A percentile compares a stretch with the other conserved stretches of the same genome.
phyloP scores from a whole-genome alignment of 2,113 vertebrate genomes.

The Platichthys flesus region DNA sequence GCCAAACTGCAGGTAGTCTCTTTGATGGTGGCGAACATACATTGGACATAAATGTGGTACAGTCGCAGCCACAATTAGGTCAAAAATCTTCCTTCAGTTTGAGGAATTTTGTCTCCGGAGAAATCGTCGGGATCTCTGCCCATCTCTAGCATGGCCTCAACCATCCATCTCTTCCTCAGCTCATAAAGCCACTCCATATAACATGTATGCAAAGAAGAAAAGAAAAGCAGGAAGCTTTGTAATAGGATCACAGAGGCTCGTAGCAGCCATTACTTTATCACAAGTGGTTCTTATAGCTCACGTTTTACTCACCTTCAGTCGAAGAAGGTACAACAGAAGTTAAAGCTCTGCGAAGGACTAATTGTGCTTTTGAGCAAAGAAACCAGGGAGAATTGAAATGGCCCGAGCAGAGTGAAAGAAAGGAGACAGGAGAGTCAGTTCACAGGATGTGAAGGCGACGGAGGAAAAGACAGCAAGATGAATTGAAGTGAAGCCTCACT shows the following conservation, averaged over 20 bases:
- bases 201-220: not conserved
- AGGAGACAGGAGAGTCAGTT: not conserved
- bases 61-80: too few species aligned
- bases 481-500: constrained; percentile 40
- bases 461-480: constrained; percentile 29
- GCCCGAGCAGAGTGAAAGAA: not conserved
- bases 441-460: constrained; percentile 7
- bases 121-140: constrained; percentile 17
- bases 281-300: not conserved
- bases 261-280: not conserved
- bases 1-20: too few species aligned
- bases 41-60: too few species aligned
- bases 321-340: constrained; percentile 11
- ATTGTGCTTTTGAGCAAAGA: too few species aligned
- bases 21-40: too few species aligned
- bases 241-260: not conserved
- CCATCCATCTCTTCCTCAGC: constrained; percentile 32
- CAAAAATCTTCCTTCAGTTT: too few species aligned
- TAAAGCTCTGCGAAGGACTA: too few species aligned
- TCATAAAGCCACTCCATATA: not conserved
- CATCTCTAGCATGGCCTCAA: constrained; percentile 28
- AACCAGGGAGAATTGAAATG: too few species aligned
- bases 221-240: not conserved
- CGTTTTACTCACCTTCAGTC: not conserved
- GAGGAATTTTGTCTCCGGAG: not conserved